Conservation (phyloP, 30 jellyfish, hydroid and myxozoan genomes). For the Aurelia aurita complex sp. Pacific region DNA sequence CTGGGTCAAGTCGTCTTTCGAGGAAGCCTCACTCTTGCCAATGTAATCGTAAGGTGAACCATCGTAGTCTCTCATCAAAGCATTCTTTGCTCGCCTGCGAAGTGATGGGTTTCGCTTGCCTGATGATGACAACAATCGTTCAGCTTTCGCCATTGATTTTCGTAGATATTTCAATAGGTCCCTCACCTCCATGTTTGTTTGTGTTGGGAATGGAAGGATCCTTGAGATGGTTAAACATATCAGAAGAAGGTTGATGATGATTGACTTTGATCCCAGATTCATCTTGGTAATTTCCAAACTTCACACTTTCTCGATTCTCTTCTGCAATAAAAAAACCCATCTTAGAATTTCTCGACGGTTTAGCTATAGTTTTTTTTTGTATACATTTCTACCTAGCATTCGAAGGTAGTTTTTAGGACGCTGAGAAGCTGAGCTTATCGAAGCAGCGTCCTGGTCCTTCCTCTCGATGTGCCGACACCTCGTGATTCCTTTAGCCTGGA, state of each 20-base stretch:
- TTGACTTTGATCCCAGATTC: slow-evolving; percentile 11
- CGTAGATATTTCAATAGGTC: slow-evolving; percentile 31
- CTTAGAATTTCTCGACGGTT: too few species aligned
- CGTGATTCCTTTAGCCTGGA: too few species aligned
- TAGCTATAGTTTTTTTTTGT: too few species aligned
- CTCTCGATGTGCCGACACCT: too few species aligned
- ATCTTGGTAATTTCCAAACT: too few species aligned
- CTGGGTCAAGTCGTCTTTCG: not conserved
- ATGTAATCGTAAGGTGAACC: slow-evolving; percentile 19
- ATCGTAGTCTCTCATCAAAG: slow-evolving; percentile 12
- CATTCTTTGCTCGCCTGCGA: slow-evolving; percentile 41
- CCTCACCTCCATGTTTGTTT: slow-evolving; percentile 2
- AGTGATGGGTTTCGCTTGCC: slow-evolving; percentile 5
- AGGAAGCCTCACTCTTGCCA: slow-evolving; percentile 33
- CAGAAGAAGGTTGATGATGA: not conserved
- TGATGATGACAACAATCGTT: slow-evolving; percentile 9
- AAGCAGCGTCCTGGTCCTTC: too few species aligned
- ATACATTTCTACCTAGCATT: too few species aligned
- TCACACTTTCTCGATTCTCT: too few species aligned
- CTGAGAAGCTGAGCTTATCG: too few species aligned
- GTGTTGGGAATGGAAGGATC: slow-evolving; percentile 9
- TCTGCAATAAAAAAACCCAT: too few species aligned
- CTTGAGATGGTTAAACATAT: slow-evolving; percentile 7
- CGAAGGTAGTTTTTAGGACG: too few species aligned
- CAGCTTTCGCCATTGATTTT: slow-evolving; percentile 34